Evolutionary conservation across 1,140 invertebrate genomes (phyloP).

Genomic region (Drosophila nigrodunni): DNA sequence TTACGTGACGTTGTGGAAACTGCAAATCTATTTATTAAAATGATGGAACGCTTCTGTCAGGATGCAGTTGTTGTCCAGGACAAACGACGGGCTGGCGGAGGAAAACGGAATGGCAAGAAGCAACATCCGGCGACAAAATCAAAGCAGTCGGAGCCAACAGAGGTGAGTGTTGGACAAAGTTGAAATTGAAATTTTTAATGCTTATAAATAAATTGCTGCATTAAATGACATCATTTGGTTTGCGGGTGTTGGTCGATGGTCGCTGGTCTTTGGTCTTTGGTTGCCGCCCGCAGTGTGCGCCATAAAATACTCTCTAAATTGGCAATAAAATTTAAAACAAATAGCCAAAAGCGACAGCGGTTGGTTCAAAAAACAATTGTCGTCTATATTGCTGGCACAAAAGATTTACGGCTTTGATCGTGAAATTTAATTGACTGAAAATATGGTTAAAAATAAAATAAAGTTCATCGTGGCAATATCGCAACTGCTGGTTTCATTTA

Average conservation of each 20-base stretch:
- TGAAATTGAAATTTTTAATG: conserved; percentile 64
- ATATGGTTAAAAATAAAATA: conserved; percentile 64
- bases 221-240: conserved; percentile 78
- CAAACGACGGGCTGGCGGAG: conserved; percentile 74
- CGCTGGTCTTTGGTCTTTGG: not conserved
- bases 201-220: conserved; percentile 76
- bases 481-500: conserved; percentile 32
- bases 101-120: conserved; percentile 51
- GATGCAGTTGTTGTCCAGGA: conserved; percentile 91
- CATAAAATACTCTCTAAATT: conserved; percentile 81
- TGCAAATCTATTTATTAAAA: conserved; percentile 95
- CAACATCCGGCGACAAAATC: conserved; percentile 56
- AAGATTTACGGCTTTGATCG: conserved; percentile 80
- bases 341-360: conserved; percentile 49
- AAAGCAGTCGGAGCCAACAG: conserved; percentile 57
- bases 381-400: conserved; percentile 52
- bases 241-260: conserved; percentile 38
- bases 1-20: conserved; percentile 95
- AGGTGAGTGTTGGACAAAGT: conserved; percentile 53
- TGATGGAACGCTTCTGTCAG: conserved; percentile 93
- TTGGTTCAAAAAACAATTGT: conserved; percentile 70
- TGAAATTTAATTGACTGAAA: conserved; percentile 84
- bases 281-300: conserved; percentile 58
- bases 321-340: conserved; percentile 82
- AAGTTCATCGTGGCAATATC: conserved; percentile 3